Conservation (phyloP, 1,140 invertebrate genomes). For the Bilobella aurantiaca region DNA sequence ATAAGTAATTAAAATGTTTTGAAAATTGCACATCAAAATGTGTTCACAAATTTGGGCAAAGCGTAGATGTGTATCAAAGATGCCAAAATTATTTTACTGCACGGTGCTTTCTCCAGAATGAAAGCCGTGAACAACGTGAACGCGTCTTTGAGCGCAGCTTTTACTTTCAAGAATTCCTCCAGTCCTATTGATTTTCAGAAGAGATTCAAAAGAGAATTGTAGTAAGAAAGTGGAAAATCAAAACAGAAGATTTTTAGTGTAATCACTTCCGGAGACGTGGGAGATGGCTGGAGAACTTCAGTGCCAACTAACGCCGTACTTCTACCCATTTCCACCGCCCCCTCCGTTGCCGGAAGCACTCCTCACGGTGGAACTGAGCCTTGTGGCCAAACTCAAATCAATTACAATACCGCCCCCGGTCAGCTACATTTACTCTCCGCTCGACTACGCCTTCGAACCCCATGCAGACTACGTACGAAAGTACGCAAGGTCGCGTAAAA, state of each 20-base stretch:
- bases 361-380: conserved; percentile 33
- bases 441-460: conserved; percentile 60
- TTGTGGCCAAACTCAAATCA: conserved; percentile 31
- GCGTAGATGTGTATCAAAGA: too few relatives aligned
- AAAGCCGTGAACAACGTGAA: too few relatives aligned
- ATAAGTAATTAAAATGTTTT: too few relatives aligned
- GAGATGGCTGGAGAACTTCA: not conserved
- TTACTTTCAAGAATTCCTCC: not conserved
- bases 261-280: not conserved
- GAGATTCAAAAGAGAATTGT: too few relatives aligned
- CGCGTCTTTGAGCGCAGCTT: too few relatives aligned
- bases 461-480: conserved; percentile 58
- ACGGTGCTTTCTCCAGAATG: too few relatives aligned
- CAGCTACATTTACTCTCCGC: conserved; percentile 66
- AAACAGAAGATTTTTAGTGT: too few relatives aligned
- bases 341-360: conserved; percentile 10
- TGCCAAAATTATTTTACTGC: too few relatives aligned
- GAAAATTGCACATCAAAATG: too few relatives aligned
- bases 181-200: conserved; percentile 4
- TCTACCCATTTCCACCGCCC: not conserved
- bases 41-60: too few relatives aligned
- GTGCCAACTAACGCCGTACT: conserved; percentile 3
- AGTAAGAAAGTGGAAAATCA: too few relatives aligned
- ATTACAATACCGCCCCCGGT: conserved; percentile 46
- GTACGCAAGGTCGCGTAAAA: conserved; percentile 56